Percentiles rank a stretch among this genome's conserved stretches.
Evolutionary conservation across 2,113 vertebrate species (phyloP).

Genomic region (Oryzias celebensis): DNA sequence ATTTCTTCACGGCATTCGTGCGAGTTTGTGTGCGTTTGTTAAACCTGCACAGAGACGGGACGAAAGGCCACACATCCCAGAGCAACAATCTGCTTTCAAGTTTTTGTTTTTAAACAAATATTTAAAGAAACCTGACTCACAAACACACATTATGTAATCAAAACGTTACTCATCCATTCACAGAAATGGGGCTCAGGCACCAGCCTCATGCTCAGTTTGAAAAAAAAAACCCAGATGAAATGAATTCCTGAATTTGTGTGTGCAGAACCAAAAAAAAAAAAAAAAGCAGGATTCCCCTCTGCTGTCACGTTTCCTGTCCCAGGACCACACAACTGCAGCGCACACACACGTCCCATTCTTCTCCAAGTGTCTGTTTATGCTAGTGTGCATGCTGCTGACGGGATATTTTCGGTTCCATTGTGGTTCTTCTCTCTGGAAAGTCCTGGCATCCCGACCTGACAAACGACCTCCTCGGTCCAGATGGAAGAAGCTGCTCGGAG

Average conservation of each 20-base stretch:
- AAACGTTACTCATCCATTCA: neutral
- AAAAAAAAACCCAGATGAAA: neutral
- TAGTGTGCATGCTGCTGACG: constrained; percentile 12
- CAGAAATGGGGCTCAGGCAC: neutral
- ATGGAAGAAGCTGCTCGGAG: too few species aligned
- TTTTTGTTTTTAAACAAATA: neutral
- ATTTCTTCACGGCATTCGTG: too few species aligned
- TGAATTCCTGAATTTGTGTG: too few species aligned
- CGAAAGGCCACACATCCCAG: neutral
- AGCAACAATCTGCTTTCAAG: neutral
- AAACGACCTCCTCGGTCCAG: too few species aligned
- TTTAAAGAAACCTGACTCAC: neutral
- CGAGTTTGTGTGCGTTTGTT: neutral
- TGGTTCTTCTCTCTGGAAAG: constrained; percentile 29
- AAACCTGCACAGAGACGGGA: neutral
- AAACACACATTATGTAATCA: neutral
- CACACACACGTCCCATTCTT: constrained; percentile 42
- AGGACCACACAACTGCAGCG: neutral
- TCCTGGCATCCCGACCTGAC: neutral
- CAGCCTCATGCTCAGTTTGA: neutral
- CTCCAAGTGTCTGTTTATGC: constrained; percentile 48
- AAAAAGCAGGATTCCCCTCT: constrained; percentile 11
- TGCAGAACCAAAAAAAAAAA: neutral
- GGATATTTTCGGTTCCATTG: constrained; percentile 48
- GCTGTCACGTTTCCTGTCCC: constrained; percentile 28